Conservation (phyloP, 92 coral and sea anemone species). For the Porites divaricata region DNA sequence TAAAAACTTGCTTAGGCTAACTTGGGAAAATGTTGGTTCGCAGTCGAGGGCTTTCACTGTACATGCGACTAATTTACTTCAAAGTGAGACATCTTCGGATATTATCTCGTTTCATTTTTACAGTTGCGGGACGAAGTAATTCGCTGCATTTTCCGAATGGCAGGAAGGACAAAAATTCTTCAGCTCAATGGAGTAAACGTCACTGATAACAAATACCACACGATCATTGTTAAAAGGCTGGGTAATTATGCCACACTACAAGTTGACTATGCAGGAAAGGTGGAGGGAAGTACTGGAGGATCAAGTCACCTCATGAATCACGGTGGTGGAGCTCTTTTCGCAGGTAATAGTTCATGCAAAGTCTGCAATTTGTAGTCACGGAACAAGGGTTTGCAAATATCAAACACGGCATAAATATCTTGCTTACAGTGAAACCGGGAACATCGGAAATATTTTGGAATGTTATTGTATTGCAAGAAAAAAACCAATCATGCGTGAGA, state of each 20-base stretch:
- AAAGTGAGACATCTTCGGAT: too few relatives aligned
- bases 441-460: too few relatives aligned
- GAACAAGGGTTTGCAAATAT: too few relatives aligned
- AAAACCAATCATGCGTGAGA: too few relatives aligned
- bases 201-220: slow-evolving; percentile 80
- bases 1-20: too few relatives aligned
- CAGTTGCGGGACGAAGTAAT: slow-evolving; percentile 64
- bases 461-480: too few relatives aligned
- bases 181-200: slow-evolving; percentile 68
- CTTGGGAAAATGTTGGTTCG: too few relatives aligned
- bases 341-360: slow-evolving; percentile 20
- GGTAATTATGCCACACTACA: slow-evolving; percentile 86
- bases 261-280: slow-evolving; percentile 80
- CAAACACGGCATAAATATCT: too few relatives aligned
- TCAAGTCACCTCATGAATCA: slow-evolving; percentile 59
- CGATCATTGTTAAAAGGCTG: slow-evolving; percentile 71
- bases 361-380: too few relatives aligned
- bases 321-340: slow-evolving; percentile 82
- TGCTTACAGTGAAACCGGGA: too few relatives aligned
- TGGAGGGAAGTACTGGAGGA: slow-evolving; percentile 77
- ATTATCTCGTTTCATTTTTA: background rate
- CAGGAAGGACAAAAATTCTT: slow-evolving; percentile 78
- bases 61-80: too few relatives aligned
- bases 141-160: slow-evolving; percentile 78
- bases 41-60: too few relatives aligned